These are phyloP conservation scores for Zonotrichia albicollis DNA, from an alignment of 2,797 vertebrate genomes.

Conservation along the genomic window DNA sequence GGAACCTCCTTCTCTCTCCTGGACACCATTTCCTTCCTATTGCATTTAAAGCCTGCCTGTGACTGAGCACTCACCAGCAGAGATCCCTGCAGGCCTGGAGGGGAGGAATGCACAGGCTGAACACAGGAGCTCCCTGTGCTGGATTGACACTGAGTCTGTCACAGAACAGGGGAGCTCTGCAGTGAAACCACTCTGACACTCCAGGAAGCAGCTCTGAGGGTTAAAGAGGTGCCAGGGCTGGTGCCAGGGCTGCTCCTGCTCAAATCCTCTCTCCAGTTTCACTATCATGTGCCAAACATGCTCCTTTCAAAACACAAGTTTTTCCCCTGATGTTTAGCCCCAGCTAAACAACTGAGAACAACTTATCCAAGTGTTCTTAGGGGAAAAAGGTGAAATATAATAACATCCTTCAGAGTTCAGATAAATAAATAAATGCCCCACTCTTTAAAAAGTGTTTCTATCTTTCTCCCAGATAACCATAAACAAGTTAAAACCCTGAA, in stretches of 20 bases:
- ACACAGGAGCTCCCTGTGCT: background rate
- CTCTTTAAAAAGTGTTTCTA: background rate
- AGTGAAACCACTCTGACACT: background rate
- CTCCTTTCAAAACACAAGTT: background rate
- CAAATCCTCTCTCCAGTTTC: background rate
- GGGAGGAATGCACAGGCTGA: background rate
- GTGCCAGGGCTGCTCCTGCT: background rate
- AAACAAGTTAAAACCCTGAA: background rate
- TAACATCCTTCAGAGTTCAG: background rate
- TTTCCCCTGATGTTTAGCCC: background rate
- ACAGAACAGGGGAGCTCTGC: background rate
- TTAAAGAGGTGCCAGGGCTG: background rate
- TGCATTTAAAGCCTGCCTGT: background rate
- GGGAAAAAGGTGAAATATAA: background rate
- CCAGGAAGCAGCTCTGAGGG: background rate
- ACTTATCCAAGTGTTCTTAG: background rate
- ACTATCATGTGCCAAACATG: fast-evolving
- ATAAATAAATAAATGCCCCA: background rate
- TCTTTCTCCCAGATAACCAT: background rate
- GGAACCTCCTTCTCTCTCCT: background rate
- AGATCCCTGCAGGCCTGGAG: background rate
- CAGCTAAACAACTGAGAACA: background rate
- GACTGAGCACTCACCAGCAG: background rate
- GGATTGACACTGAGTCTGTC: background rate
- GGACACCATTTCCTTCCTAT: background rate